Evolutionary conservation across 2,888 invertebrate species (phyloP).

Genomic region (Drosophila rellima): DNA sequence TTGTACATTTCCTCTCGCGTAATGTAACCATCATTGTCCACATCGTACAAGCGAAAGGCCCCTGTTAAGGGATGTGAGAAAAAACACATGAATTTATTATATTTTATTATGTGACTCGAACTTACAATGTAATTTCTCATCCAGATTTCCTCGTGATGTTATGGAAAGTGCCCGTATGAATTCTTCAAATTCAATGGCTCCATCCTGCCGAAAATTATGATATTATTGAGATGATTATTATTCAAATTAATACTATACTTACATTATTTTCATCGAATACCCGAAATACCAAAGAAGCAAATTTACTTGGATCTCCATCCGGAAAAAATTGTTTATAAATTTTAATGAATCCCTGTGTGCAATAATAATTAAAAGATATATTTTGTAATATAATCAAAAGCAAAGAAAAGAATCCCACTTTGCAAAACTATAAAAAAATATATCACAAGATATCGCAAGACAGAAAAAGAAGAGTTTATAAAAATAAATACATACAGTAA

Average conservation of each 20-base stretch:
- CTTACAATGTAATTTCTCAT: constrained; percentile 99
- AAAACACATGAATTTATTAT: background rate
- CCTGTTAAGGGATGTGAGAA: constrained; percentile 87
- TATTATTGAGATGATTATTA: background rate
- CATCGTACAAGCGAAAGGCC: constrained; percentile 98
- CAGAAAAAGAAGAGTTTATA: background rate
- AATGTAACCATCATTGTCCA: constrained; percentile 98
- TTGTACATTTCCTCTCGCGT: constrained; percentile 98
- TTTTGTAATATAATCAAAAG: constrained; percentile 8
- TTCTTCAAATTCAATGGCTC: constrained; percentile 99
- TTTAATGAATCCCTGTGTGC: constrained; percentile 97
- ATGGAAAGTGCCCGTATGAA: constrained; percentile 99
- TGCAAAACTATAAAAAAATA: background rate
- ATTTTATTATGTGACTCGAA: constrained; percentile 73
- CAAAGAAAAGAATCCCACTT: background rate
- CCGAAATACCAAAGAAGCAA: constrained; percentile 98
- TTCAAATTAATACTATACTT: constrained; percentile 86
- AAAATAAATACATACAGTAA: background rate
- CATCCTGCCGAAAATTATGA: constrained; percentile 90
- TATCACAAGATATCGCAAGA: background rate
- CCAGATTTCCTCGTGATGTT: constrained; percentile 98
- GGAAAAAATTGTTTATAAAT: constrained; percentile 99
- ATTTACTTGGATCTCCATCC: constrained; percentile 99
- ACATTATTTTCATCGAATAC: constrained; percentile 99
- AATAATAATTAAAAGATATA: constrained; percentile 15